Percentiles rank a stretch among this genome's conserved stretches.
Conservation (phyloP, 1,140 invertebrate species). For the Drosophila tani region DNA sequence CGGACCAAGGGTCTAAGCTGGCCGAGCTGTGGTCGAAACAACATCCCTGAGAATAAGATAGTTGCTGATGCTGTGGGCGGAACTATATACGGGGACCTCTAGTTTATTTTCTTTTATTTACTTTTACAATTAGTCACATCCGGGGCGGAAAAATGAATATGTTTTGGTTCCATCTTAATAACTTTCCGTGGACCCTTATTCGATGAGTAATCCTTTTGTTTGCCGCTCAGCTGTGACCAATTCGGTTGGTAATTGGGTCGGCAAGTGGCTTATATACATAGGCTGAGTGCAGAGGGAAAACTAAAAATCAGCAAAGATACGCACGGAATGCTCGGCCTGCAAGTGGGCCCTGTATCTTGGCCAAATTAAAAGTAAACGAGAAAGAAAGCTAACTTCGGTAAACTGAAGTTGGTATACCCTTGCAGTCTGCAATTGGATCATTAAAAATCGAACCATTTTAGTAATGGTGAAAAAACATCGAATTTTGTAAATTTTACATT, state of each 20-base stretch:
- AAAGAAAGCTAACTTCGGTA: too few relatives aligned
- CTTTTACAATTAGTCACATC: neutral
- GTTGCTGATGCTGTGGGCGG: neutral
- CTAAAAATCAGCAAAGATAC: conserved; percentile 52
- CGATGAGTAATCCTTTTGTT: too few relatives aligned
- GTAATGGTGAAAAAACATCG: too few relatives aligned
- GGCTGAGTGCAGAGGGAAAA: neutral
- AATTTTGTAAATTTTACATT: too few relatives aligned
- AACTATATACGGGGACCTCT: neutral
- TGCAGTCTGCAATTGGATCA: too few relatives aligned
- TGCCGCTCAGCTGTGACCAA: too few relatives aligned
- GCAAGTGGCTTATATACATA: too few relatives aligned
- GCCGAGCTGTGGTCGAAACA: neutral
- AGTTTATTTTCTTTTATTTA: neutral
- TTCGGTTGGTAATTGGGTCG: neutral
- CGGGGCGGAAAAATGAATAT: too few relatives aligned
- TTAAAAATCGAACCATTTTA: too few relatives aligned
- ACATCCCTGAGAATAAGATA: neutral
- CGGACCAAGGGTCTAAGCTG: neutral
- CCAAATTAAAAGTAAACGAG: conserved; percentile 67
- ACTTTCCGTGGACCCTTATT: too few relatives aligned
- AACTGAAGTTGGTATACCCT: too few relatives aligned
- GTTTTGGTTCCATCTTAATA: too few relatives aligned
- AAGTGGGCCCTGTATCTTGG: conserved; percentile 10
- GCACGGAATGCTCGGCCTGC: conserved; percentile 11